These are phyloP conservation scores for Aselliscus stoliczkanus DNA, from an alignment of 2,797 vertebrate species.

Conservation along the genomic window DNA sequence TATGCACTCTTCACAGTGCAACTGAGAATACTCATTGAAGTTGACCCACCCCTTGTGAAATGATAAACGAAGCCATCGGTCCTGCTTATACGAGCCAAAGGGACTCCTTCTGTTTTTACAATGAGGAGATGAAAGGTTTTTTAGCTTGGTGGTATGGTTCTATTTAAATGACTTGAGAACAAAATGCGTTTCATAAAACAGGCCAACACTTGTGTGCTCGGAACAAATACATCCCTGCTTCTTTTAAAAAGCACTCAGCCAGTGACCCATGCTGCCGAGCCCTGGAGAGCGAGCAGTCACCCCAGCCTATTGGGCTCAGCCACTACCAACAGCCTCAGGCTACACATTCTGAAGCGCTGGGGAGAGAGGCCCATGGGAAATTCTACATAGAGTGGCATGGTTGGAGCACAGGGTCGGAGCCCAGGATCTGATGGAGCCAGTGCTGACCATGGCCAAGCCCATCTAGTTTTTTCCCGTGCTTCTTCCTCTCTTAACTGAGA, in stretches of 20 bases:
- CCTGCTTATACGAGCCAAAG: not conserved
- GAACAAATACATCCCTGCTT: not conserved
- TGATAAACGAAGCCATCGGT: not conserved
- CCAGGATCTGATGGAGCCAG: not conserved
- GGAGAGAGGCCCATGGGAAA: not conserved
- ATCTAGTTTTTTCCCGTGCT: not conserved
- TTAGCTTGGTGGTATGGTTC: not conserved
- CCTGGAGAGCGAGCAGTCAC: not conserved
- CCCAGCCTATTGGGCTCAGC: not conserved
- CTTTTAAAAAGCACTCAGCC: not conserved
- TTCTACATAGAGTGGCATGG: not conserved
- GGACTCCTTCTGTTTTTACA: not conserved
- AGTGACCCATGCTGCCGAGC: not conserved
- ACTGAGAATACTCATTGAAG: not conserved
- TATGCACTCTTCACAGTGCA: rapidly evolving
- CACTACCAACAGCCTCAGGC: not conserved
- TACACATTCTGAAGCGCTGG: not conserved
- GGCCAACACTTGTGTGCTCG: not conserved
- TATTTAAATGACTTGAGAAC: not conserved
- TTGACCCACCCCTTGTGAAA: not conserved
- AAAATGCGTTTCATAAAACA: not conserved
- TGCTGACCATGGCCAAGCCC: not conserved
- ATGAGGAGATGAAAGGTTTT: not conserved
- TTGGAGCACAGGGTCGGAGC: not conserved
- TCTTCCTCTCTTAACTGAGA: not conserved